phyloP scores from a whole-genome alignment of 2,888 invertebrate species.

The Aphidius colemani region DNA sequence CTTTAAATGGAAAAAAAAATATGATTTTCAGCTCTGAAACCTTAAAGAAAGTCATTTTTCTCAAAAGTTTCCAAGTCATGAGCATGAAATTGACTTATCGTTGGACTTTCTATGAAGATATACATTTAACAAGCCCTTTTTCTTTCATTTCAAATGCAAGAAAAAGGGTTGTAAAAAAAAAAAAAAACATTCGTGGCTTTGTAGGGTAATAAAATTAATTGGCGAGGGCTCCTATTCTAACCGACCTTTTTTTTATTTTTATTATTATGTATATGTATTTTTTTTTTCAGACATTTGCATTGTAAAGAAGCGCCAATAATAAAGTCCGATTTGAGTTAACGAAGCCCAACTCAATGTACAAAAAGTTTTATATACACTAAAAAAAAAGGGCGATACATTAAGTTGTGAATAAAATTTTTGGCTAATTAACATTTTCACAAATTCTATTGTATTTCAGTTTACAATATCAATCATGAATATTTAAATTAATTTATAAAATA shows the following conservation, averaged over 20 bases:
- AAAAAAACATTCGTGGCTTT: constrained; percentile 24
- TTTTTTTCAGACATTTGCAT: constrained; percentile 34
- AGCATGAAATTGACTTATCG: constrained; percentile 44
- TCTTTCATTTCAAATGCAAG: constrained; percentile 25
- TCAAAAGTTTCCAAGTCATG: constrained; percentile 24
- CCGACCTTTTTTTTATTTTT: constrained; percentile 22
- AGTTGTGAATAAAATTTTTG: constrained; percentile 28
- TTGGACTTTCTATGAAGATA: constrained; percentile 32
- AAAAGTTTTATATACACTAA: not conserved
- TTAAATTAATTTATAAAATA: not conserved
- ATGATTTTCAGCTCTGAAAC: not conserved
- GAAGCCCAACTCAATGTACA: constrained; percentile 21
- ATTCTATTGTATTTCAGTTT: constrained; percentile 5
- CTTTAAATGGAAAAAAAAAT: too few relatives aligned
- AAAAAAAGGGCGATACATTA: constrained; percentile 1
- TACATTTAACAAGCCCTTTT: constrained; percentile 39
- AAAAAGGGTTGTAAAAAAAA: constrained; percentile 4
- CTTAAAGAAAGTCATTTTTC: constrained; percentile 19
- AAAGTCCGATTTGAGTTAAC: constrained; percentile 39
- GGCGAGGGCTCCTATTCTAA: constrained; percentile 35
- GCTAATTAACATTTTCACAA: constrained; percentile 27
- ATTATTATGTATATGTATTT: not conserved
- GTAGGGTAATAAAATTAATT: constrained; percentile 49
- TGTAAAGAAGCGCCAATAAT: constrained; percentile 39
- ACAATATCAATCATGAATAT: not conserved